These are phyloP conservation scores for Pachydiplax longipennis DNA, from an alignment of 2,888 invertebrate genomes.

Conservation along the genomic window DNA sequence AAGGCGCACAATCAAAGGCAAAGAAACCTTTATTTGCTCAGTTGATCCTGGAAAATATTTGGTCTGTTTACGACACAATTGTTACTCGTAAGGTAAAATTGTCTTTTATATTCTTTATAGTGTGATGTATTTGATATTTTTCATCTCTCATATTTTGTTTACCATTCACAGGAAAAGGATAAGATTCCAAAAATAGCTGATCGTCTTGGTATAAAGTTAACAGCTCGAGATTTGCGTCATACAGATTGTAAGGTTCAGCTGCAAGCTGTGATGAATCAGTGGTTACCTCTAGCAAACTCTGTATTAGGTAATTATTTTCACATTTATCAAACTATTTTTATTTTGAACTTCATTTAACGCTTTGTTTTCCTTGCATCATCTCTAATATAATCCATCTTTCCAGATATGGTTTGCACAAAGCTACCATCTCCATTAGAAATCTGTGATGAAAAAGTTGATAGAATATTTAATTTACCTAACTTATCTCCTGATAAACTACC, in stretches of 20 bases:
- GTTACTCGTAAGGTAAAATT: constrained; percentile 67
- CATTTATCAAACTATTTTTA: not conserved
- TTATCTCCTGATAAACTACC: constrained; percentile 73
- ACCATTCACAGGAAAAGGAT: constrained; percentile 67
- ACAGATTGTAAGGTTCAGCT: constrained; percentile 80
- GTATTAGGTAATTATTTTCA: constrained; percentile 66
- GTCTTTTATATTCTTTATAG: not conserved
- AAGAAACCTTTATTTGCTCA: constrained; percentile 94
- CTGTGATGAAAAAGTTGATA: constrained; percentile 78
- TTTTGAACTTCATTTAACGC: not conserved
- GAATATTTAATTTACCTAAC: constrained; percentile 78
- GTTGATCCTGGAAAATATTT: constrained; percentile 88
- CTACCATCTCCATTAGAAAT: constrained; percentile 85
- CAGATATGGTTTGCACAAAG: constrained; percentile 77
- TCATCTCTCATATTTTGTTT: not conserved
- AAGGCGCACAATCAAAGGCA: constrained; percentile 90
- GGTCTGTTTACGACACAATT: constrained; percentile 87
- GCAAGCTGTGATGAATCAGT: constrained; percentile 83
- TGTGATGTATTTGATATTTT: not conserved
- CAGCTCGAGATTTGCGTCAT: constrained; percentile 78
- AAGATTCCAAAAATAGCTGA: constrained; percentile 75
- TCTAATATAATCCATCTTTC: constrained; percentile 29
- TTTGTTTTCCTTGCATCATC: not conserved
- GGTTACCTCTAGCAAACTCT: constrained; percentile 85
- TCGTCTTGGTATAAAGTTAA: constrained; percentile 78